Evolutionary conservation across 2,113 vertebrate species (phyloP), one percentile per base, ranked within the genome.

Genomic region (Ameiurus melas): DNA sequence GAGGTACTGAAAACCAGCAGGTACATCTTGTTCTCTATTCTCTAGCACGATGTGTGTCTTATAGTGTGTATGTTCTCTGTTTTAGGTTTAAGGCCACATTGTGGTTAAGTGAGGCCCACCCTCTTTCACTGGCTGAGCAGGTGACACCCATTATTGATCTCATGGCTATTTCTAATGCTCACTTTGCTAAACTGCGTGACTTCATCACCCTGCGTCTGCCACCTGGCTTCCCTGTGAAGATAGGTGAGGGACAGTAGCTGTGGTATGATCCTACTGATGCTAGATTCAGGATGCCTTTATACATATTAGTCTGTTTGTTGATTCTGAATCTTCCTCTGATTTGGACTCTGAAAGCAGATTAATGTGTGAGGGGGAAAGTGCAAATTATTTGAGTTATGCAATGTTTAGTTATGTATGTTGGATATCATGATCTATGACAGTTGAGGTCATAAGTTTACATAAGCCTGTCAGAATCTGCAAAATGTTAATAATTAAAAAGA

Each of bases 91-190:
- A 96, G 92, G 96, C 96, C 2, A 95, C 93, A 0, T 91, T 96
- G 85, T 96, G 96, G 96, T 75, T 96, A 75, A 96, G 96, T 87
- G 96, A 96, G 90, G 92, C 91, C 79, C 96, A 96, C 73, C 96
- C 96, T 73, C 93, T 96, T 55, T 96, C 96, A 4, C 90, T 96
- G 91, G 94, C 94, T 2, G 95, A 96, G 91, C 96, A 96, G 92
- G 96, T 96, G 90, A 96, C 95, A 0, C 96, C 96, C 87, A 96
- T 96, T 91, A 96, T 96, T 33, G 96, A 96, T 93, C 96, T 96
- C 90, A 96, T 96, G 96, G 96, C 96, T 73, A 96, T 96, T 85
- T 96, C 96, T 43, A 96, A 96, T 0, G 95, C 95, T 62, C 96
- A 96, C 92, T 96, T 96, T 87, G 96, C 96, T 84, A 96, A 96